Evolutionary conservation across 2,113 vertebrate genomes (phyloP), one percentile per base, ranked within the genome.

Genomic region (Hepsetus odoe): DNA sequence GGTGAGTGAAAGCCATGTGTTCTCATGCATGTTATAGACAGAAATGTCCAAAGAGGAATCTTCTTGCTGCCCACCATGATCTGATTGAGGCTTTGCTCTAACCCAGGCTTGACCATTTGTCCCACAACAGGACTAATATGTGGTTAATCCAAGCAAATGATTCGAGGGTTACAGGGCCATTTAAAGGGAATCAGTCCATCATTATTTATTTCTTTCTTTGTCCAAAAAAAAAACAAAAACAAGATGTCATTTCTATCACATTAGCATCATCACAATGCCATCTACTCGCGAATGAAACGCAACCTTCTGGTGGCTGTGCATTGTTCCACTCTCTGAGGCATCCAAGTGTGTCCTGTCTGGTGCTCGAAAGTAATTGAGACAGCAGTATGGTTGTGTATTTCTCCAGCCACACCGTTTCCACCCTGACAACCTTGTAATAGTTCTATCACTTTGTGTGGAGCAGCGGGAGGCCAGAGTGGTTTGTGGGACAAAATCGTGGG

Each of bases 351-450:
- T 67, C 80, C 83, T 55, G 55, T 71, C 72, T 62, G 66, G 26
- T 76, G 73, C 83, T 87, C 82, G 83, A 84, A 84, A 51, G 86
- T 85, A 87, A 90, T 89, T 82, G 83, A 78, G 80, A 77, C 82
- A 79, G 61, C 74, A 69, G 49, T 83, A 74, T 49, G 79, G 84
- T 72, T 88, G 84, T 77, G 82, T 83, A 86, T 87, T 88, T 78
- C 79, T 89, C 80, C 78, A 76, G 33, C 66, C 67, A 55, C 80
- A 77, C 49, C 56, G 32, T 67, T 85, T 69, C 69, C 22, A 42
- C 9, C 75, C 65, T 87, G 86, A 91, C 87, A 88, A 85, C 55
- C 65, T 77, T 78, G 62, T 91, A 90, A 90, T 89, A 87, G 89
- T 74, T 82, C 77, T 90, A 83, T 90, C 84, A 89, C 81, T 22